Base-by-base conservation (phyloP, 2,113 vertebrate species). In the Hypomesus transpacificus region DNA sequence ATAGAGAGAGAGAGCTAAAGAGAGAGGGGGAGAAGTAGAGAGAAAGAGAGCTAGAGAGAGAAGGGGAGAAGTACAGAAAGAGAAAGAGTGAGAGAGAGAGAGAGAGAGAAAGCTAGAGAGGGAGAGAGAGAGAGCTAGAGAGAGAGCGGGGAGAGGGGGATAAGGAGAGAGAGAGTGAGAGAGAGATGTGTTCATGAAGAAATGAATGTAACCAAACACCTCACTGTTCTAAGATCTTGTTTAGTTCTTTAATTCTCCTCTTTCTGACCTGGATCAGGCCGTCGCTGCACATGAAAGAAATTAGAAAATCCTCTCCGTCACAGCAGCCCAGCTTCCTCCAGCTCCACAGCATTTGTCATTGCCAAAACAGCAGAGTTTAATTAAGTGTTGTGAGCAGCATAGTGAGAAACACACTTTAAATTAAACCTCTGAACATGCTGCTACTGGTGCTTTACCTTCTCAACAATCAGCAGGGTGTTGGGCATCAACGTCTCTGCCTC, bases 341-440 rank as follows among this genome's bases (percentile, higher is more conserved):
- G 93, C 95, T 85, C 93, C 68, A 66, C 91, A 87, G 95, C 96
- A 98, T 99, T 97, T 99, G 96, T 99, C 97, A 98, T 95, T 99
- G 97, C 96, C 97, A 98, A 94, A 95, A 96, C 96, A 94, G 95
- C 95, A 90, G 95, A 93, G 96, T 98, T 99, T 99, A 98, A 99
- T 98, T 97, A 97, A 99, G 97, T 96, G 97, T 94, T 96, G 95
- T 96, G 96, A 94, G 96, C 96, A 98, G 95, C 95, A 96, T 98
- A 93, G 95, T 98, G 97, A 98, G 95, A 97, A 98, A 94, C 96
- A 94, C 95, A 93, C 94, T 98, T 95, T 95, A 96, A 97, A 97
- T 98, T 94, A 97, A 98, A 97, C 91, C 95, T 93, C 94, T 86
- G 95, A 91, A 90, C 95, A 93, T 83, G 94, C 94, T 85, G 94